These are phyloP conservation scores for Ruditapes philippinarum DNA, from an alignment of 1,140 invertebrate genomes.

Conservation along the genomic window DNA sequence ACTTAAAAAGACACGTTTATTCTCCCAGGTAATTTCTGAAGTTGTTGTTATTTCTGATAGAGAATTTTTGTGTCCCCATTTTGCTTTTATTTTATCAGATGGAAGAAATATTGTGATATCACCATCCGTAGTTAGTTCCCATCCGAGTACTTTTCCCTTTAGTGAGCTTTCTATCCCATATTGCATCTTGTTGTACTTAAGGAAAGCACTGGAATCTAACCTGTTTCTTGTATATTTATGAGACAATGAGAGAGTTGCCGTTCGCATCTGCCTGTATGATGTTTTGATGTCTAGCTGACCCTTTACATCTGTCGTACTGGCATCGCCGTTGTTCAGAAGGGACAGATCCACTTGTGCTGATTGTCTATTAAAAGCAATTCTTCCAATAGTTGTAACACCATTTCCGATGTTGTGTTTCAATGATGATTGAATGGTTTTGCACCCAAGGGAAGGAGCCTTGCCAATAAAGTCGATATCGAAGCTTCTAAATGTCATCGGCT, in stretches of 20 bases:
- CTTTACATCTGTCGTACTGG: slow-evolving; percentile 25
- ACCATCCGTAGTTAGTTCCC: slow-evolving; percentile 63
- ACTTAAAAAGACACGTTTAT: slow-evolving; percentile 34
- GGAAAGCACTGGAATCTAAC: slow-evolving; percentile 39
- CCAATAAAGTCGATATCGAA: slow-evolving; percentile 53
- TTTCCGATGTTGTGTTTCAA: slow-evolving; percentile 37
- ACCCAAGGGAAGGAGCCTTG: slow-evolving; percentile 69
- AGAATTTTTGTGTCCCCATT: slow-evolving; percentile 64
- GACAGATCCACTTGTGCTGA: slow-evolving; percentile 41
- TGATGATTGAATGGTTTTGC: slow-evolving; percentile 34
- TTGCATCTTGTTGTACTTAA: slow-evolving; percentile 60
- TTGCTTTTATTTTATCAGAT: slow-evolving; percentile 20
- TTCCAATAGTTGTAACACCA: slow-evolving; percentile 42
- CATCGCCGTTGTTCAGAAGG: slow-evolving; percentile 32
- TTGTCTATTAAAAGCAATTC: slow-evolving; percentile 46
- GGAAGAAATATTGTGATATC: slow-evolving; percentile 40
- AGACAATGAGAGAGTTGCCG: slow-evolving; percentile 42
- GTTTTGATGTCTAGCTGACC: slow-evolving; percentile 71
- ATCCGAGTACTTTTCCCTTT: slow-evolving; percentile 34
- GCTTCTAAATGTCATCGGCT: slow-evolving; percentile 15
- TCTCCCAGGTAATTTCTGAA: not conserved
- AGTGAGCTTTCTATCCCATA: slow-evolving; percentile 67
- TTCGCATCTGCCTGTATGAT: slow-evolving; percentile 56
- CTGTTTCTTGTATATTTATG: slow-evolving; percentile 60
- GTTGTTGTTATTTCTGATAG: slow-evolving; percentile 22